Evolutionary conservation across 2,113 vertebrate genomes (phyloP).

Genomic region (Megatriorchis doriae): DNA sequence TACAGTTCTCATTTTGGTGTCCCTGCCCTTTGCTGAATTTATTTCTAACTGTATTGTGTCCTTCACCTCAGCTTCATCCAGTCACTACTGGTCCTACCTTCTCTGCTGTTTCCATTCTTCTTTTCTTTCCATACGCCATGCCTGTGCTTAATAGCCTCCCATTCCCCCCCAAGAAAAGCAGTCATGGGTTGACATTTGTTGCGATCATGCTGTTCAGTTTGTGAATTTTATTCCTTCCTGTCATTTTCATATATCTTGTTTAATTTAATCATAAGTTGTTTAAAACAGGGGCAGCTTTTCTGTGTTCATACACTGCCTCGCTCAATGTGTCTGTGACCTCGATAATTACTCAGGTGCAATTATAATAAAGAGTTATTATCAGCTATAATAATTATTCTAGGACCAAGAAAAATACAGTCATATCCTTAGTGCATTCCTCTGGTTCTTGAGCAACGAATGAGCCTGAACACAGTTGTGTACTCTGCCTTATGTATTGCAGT

Average conservation of each 20-base stretch:
- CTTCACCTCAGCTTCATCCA: neutral
- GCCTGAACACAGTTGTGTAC: neutral
- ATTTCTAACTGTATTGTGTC: neutral
- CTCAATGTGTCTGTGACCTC: neutral
- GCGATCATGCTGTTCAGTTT: neutral
- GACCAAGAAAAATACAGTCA: neutral
- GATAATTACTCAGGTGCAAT: slow-evolving; percentile 20
- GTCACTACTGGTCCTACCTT: neutral
- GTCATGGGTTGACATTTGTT: neutral
- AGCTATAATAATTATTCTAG: slow-evolving; percentile 20
- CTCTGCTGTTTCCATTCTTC: neutral
- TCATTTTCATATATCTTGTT: slow-evolving; percentile 13
- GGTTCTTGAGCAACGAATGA: neutral
- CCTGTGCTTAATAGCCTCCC: neutral
- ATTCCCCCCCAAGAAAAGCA: neutral
- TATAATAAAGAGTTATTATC: slow-evolving; percentile 35
- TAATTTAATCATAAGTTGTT: slow-evolving; percentile 32
- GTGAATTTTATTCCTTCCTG: neutral
- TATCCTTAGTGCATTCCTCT: neutral
- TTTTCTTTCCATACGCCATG: neutral
- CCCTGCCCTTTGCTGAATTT: neutral
- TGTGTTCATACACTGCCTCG: neutral
- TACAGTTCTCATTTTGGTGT: neutral
- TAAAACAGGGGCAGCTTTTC: slow-evolving; percentile 8
- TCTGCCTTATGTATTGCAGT: neutral